Conservation (phyloP, 2,113 vertebrate genomes). For the Ctenomys sociabilis region DNA sequence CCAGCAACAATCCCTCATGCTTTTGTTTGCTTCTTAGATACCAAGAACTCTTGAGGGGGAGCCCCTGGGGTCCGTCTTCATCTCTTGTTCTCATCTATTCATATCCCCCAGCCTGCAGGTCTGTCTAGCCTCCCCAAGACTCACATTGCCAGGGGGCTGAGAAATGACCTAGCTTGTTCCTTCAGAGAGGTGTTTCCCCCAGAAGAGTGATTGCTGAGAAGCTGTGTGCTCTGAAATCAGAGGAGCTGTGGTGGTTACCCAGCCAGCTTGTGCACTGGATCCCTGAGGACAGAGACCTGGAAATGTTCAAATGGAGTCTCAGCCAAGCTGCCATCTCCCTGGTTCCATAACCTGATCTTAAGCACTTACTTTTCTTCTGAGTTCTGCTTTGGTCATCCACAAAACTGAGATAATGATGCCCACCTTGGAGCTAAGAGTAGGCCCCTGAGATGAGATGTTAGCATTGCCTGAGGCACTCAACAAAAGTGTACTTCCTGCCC, state of each 20-base stretch:
- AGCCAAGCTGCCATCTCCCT: background rate
- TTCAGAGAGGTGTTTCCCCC: background rate
- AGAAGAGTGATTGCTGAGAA: background rate
- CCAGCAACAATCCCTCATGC: background rate
- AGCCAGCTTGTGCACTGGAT: rapidly evolving
- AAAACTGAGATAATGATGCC: background rate
- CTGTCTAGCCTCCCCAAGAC: background rate
- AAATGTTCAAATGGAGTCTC: background rate
- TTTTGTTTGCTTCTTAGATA: background rate
- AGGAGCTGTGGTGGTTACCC: background rate
- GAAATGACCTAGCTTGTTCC: background rate
- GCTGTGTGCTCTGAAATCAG: rapidly evolving
- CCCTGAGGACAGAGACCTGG: background rate
- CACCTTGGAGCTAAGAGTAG: background rate
- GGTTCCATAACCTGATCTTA: background rate
- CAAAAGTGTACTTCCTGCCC: background rate
- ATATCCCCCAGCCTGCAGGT: background rate
- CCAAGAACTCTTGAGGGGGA: background rate
- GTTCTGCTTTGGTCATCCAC: background rate
- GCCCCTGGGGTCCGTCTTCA: background rate
- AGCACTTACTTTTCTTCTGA: background rate
- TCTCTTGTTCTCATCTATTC: rapidly evolving
- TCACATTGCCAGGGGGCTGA: background rate
- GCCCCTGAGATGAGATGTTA: background rate
- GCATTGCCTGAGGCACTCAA: rapidly evolving